Evolutionary conservation across 2,113 vertebrate species (phyloP).

Genomic region (Notarius quadriscutis): DNA sequence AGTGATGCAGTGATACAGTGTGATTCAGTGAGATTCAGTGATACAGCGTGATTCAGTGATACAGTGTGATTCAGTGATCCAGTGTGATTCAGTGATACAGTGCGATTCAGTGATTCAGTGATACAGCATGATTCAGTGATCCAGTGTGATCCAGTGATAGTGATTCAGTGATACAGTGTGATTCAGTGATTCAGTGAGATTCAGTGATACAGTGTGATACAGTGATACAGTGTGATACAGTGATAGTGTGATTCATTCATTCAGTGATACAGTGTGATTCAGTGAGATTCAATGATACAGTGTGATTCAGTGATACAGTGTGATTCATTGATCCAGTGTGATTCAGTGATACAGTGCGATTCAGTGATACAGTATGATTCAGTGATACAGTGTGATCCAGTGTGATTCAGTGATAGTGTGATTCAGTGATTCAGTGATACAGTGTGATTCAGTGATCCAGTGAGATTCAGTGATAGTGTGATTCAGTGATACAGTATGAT

Average conservation of each 20-base stretch:
- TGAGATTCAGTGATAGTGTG: no score
- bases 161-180: no score
- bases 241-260: neutral
- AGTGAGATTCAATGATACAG: neutral
- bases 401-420: neutral
- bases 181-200: neutral
- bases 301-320: neutral
- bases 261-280: neutral
- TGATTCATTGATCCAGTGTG: neutral
- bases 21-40: no score
- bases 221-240: neutral
- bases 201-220: neutral
- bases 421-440: neutral
- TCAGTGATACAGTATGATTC: neutral
- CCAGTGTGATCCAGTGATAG: no score
- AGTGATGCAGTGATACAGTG: no score
- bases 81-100: no score
- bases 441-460: neutral
- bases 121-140: no score
- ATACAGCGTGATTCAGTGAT: no score
- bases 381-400: no score
- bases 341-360: neutral
- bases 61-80: no score
- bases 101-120: no score
- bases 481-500: neutral